Conservation (phyloP, 2,888 invertebrate species). For the Mesoligia furuncula region DNA sequence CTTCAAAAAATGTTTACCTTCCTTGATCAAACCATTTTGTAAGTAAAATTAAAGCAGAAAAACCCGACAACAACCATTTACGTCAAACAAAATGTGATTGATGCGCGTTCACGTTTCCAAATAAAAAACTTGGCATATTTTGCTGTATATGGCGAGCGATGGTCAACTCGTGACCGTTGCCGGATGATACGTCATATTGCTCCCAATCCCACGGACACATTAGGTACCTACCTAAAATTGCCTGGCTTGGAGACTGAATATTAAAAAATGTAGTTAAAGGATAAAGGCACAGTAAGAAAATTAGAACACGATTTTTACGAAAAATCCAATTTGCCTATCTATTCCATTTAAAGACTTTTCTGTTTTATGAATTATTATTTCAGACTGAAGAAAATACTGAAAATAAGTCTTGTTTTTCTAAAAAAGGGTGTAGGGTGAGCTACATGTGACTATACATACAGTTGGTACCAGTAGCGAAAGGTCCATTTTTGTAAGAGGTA, state of each 20-base stretch:
- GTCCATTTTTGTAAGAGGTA: too few relatives aligned
- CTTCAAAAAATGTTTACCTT: constrained; percentile 6
- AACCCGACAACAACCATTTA: constrained; percentile 28
- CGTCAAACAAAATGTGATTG: constrained; percentile 39
- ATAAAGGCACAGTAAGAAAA: neutral
- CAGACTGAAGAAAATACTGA: neutral
- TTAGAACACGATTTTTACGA: neutral
- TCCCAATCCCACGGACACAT: constrained; percentile 50
- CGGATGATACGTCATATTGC: constrained; percentile 30
- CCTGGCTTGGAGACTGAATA: neutral
- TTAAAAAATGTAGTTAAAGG: neutral
- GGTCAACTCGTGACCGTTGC: constrained; percentile 46
- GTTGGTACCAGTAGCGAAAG: too few relatives aligned
- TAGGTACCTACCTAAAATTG: constrained; percentile 5
- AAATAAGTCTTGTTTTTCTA: neutral
- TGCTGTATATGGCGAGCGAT: constrained; percentile 31
- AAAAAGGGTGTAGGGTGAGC: neutral
- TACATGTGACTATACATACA: neutral
- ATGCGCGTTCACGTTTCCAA: constrained; percentile 38
- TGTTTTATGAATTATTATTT: neutral
- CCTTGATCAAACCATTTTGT: constrained; percentile 12
- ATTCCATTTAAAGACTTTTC: neutral
- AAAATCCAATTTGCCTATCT: neutral
- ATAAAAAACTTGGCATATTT: constrained; percentile 47
- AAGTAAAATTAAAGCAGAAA: constrained; percentile 31